These are phyloP conservation scores for Hemistola chrysoprasaria DNA, from an alignment of 2,888 invertebrate genomes.

Conservation along the genomic window DNA sequence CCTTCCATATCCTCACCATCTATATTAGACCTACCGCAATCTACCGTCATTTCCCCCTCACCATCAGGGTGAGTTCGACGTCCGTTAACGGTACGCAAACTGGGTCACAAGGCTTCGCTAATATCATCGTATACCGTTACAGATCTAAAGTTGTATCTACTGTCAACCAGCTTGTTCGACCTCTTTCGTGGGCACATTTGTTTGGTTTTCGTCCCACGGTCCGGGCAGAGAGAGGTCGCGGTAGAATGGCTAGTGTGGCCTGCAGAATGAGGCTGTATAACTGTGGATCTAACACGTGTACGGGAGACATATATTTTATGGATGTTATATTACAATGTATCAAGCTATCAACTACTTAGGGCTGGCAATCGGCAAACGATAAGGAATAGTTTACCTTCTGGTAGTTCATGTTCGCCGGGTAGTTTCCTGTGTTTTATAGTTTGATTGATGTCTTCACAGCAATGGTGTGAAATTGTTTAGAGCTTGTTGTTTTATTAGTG, in stretches of 20 bases:
- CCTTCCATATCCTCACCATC: conserved; percentile 1
- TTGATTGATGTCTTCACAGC: too few relatives aligned
- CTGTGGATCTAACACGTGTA: conserved; percentile 50
- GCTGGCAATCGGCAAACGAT: conserved; percentile 12
- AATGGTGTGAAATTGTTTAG: too few relatives aligned
- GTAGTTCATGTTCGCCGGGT: too few relatives aligned
- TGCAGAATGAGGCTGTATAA: conserved; percentile 62
- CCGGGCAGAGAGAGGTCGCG: conserved; percentile 29
- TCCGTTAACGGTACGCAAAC: conserved; percentile 67
- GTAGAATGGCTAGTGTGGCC: conserved; percentile 33
- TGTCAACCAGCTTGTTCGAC: conserved; percentile 35
- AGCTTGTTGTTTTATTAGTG: too few relatives aligned
- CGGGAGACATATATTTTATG: conserved; percentile 33
- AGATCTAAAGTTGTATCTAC: conserved; percentile 57
- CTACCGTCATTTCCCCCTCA: conserved; percentile 38
- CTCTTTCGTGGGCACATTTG: conserved; percentile 22
- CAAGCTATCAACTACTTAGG: conserved; percentile 17
- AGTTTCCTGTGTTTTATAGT: too few relatives aligned
- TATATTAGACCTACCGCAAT: conserved; percentile 28
- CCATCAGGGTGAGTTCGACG: conserved; percentile 61
- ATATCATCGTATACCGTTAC: conserved; percentile 71
- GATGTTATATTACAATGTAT: conserved; percentile 26
- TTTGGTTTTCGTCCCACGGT: conserved; percentile 8
- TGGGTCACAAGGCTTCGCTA: conserved; percentile 79
- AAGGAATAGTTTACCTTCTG: conserved; percentile 6